phyloP scores from a whole-genome alignment of 2,797 vertebrate species.

The Dryobates pubescens region DNA sequence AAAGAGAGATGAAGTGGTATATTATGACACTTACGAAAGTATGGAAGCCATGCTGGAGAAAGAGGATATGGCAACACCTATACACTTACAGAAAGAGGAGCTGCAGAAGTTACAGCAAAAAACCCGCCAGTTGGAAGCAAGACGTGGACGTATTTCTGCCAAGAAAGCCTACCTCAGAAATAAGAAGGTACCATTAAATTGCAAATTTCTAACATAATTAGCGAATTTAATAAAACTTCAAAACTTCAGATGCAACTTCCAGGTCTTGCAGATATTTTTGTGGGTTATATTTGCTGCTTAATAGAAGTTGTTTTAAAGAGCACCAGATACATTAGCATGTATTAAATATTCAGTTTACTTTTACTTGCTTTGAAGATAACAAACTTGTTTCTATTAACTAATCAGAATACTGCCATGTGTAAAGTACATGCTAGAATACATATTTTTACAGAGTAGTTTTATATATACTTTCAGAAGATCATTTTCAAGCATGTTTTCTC shows the following conservation, averaged over 20 bases:
- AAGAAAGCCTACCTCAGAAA: constrained; percentile 99
- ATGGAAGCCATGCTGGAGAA: constrained; percentile 94
- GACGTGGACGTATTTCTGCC: constrained; percentile 92
- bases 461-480: neutral
- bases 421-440: neutral
- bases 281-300: neutral
- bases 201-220: neutral
- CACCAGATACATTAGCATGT: neutral
- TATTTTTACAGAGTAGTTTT: neutral
- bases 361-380: neutral
- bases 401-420: neutral
- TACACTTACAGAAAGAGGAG: constrained; percentile 86
- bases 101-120: constrained; percentile 89
- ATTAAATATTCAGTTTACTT: neutral
- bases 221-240: neutral
- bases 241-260: neutral
- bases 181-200: constrained; percentile 87
- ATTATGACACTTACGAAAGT: constrained; percentile 96
- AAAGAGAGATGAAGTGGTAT: constrained; percentile 95
- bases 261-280: neutral
- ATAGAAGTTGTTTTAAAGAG: neutral
- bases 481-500: neutral
- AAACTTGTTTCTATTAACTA: neutral
- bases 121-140: constrained; percentile 93
- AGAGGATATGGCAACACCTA: constrained; percentile 79